These are phyloP conservation scores for Oenanthe oenanthe DNA, from an alignment of 2,113 vertebrate genomes.

Conservation along the genomic window DNA sequence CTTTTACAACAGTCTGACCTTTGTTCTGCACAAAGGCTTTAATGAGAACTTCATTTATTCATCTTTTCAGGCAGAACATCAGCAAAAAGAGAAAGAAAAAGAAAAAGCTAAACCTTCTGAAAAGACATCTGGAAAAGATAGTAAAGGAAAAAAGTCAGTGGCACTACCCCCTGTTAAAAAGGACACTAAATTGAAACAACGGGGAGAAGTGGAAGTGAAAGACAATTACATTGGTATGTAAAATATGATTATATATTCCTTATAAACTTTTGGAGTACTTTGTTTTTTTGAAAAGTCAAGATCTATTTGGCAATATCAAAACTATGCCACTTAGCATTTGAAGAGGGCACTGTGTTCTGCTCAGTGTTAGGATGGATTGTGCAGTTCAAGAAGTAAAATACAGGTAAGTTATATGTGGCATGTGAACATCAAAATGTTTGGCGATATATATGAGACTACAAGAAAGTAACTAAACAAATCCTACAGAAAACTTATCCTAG, in stretches of 20 bases:
- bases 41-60: neutral
- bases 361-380: neutral
- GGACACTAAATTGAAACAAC: slow-evolving; percentile 78
- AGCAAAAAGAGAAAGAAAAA: slow-evolving; percentile 51
- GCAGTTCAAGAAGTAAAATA: neutral
- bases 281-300: neutral
- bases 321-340: neutral
- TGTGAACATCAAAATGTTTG: neutral
- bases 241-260: neutral
- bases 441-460: neutral
- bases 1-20: neutral
- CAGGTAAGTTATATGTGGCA: neutral
- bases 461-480: neutral
- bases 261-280: neutral
- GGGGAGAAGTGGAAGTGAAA: slow-evolving; percentile 76
- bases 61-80: slow-evolving; percentile 65
- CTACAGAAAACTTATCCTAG: neutral
- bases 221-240: slow-evolving; percentile 79
- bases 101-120: slow-evolving; percentile 28
- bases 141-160: slow-evolving; percentile 74
- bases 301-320: neutral
- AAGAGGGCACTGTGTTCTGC: neutral
- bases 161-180: slow-evolving; percentile 21
- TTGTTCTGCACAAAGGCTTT: neutral
- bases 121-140: slow-evolving; percentile 67